Evolutionary conservation across 2,888 invertebrate species (phyloP), one percentile per base, ranked within the genome.

Genomic region (Nephrocerus scutellatus): DNA sequence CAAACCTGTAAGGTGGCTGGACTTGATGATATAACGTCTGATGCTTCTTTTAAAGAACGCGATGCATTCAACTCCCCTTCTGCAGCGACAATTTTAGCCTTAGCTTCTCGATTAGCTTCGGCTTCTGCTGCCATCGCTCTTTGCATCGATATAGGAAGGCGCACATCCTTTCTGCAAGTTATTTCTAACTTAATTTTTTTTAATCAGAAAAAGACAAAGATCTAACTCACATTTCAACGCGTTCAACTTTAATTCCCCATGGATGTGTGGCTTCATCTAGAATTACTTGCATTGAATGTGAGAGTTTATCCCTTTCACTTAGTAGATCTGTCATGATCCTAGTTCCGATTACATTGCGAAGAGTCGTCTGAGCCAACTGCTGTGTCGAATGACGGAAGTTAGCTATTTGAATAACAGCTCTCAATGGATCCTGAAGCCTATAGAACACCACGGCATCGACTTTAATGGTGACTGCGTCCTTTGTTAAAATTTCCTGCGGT

Each of bases 181-280:
- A n/a, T n/a, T n/a, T n/a, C n/a, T n/a, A n/a, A n/a, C n/a, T n/a
- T n/a, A n/a, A n/a, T n/a, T n/a, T n/a, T n/a, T n/a, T n/a, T n/a
- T n/a, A n/a, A n/a, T n/a, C n/a, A n/a, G n/a, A n/a, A n/a, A n/a
- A n/a, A n/a, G n/a, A n/a, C n/a, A n/a, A n/a, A n/a, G n/a, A n/a
- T n/a, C n/a, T n/a, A 19, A 49, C 52, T 51, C 41, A 89, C 88
- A 93, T 89, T 76, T 93, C 92, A n/a, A 93, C 91, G 48, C 92
- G 74, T 65, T 93, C 91, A 10, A 91, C 87, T 68, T 89, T 88
- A 21, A 90, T 84, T 14, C 90, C 90, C 90, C 90, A 90, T 1
- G 84, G 83, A 54, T 86, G 86, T 0, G 90, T 89, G 15, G 87
- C 87, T 39, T 82, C 82, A 54, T 90, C 89, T 47, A 91, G 66